phyloP scores from a whole-genome alignment of 2,797 vertebrate species.

The Lagorchestes hirsutus region DNA sequence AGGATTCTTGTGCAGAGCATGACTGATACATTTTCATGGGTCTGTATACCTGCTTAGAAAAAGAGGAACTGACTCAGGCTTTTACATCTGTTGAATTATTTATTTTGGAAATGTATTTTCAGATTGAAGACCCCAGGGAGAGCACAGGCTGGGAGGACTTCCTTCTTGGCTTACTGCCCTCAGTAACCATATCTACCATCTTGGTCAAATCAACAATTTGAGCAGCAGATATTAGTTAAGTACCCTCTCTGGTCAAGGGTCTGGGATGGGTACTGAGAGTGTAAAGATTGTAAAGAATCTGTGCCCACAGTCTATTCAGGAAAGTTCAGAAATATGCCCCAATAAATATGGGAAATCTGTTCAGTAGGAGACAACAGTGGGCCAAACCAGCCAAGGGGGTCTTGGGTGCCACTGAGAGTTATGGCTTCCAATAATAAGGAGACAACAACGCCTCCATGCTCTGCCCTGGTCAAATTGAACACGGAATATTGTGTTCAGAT shows the following conservation, averaged over 20 bases:
- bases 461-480: neutral
- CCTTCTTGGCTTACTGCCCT: neutral
- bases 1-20: slow-evolving; percentile 41
- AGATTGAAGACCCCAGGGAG: neutral
- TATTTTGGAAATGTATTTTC: slow-evolving; percentile 15
- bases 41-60: slow-evolving; percentile 65
- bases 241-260: neutral
- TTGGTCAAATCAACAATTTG: neutral
- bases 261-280: neutral
- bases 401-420: neutral
- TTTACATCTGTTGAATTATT: slow-evolving; percentile 50
- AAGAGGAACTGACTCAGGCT: slow-evolving; percentile 54
- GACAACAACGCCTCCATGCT: neutral
- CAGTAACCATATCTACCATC: neutral
- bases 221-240: neutral
- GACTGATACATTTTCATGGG: slow-evolving; percentile 62
- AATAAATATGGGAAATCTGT: neutral
- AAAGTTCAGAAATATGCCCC: neutral
- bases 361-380: neutral
- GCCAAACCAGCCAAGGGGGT: neutral
- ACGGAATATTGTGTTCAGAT: neutral
- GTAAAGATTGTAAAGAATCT: neutral
- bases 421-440: neutral
- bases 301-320: neutral
- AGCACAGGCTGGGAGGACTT: neutral